Conservation (phyloP, 2,113 vertebrate genomes). For the Pimephales promelas region DNA sequence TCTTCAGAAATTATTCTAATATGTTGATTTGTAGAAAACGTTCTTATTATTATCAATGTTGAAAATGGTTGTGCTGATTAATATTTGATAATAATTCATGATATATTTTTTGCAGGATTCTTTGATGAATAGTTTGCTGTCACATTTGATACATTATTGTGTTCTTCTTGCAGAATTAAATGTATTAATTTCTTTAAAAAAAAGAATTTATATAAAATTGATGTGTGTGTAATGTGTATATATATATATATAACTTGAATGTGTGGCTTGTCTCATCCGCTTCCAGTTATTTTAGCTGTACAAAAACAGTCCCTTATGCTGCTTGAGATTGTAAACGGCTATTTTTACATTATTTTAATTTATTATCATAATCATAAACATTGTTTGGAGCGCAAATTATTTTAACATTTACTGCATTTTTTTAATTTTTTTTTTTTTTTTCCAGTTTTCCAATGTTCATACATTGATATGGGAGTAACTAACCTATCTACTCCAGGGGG, state of each 20-base stretch:
- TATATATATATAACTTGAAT: too few species aligned
- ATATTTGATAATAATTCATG: neutral
- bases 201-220: too few species aligned
- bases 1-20: neutral
- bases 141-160: neutral
- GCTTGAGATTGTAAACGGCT: too few species aligned
- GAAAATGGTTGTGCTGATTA: neutral
- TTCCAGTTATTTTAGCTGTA: too few species aligned
- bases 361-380: too few species aligned
- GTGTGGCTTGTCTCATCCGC: too few species aligned
- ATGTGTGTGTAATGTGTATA: too few species aligned
- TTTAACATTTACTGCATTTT: too few species aligned
- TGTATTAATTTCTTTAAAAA: neutral
- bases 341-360: too few species aligned
- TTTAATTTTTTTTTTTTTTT: too few species aligned
- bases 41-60: neutral
- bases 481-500: neutral
- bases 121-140: neutral
- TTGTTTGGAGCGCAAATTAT: too few species aligned
- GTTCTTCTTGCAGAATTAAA: neutral
- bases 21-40: neutral
- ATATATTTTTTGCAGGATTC: neutral
- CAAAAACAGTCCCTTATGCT: too few species aligned
- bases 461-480: neutral
- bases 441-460: neutral